Base-by-base conservation (phyloP, 2,888 invertebrate species). In the Acanthosoma haemorrhoidale region DNA sequence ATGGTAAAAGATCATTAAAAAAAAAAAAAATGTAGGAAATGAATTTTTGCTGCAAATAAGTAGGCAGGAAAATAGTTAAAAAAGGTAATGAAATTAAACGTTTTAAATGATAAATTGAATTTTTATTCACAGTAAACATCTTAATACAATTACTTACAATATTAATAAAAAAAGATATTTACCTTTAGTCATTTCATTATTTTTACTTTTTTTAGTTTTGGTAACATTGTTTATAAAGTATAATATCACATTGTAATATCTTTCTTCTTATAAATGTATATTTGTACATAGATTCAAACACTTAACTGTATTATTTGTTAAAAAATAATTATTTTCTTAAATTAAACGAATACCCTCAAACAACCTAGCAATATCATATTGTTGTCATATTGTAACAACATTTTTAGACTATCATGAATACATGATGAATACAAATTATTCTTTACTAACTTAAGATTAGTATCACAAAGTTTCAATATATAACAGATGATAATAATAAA, bases 161-260 rank as follows among this genome's bases (percentile, higher is more conserved):
- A 51, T 51, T 25, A 51, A 51, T 51, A 51, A 51, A 51, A 51
- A 51, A 25, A 51, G n/a, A 51, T 25, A 51, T 13, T 51, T 25
- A 51, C 29, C 29, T 51, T 25, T 25, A 51, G 25, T 43, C 21
- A 9, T 43, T 18, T 43, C 21, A 5, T 51, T 11, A 51, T n/a
- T 25, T 51, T 4, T n/a, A n/a, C n/a, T n/a, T 21, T 43, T 43
- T 6, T 11, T 51, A 6, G 25, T 25, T 51, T 13, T 51, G 51
- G 51, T 51, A 51, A 51, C 51, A 51, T 51, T n/a, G 25, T 51
- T 51, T 51, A 51, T n/a, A 29, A 51, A 51, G 29, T 51, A 51
- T 51, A 51, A 51, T 51, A 51, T 51, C 51, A 51, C 51, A 51
- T 51, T 51, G 21, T 51, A 25, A 51, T 25, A 25, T 51, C 29